Evolutionary conservation across 2,888 invertebrate genomes (phyloP).

Genomic region (Folsomia candida): DNA sequence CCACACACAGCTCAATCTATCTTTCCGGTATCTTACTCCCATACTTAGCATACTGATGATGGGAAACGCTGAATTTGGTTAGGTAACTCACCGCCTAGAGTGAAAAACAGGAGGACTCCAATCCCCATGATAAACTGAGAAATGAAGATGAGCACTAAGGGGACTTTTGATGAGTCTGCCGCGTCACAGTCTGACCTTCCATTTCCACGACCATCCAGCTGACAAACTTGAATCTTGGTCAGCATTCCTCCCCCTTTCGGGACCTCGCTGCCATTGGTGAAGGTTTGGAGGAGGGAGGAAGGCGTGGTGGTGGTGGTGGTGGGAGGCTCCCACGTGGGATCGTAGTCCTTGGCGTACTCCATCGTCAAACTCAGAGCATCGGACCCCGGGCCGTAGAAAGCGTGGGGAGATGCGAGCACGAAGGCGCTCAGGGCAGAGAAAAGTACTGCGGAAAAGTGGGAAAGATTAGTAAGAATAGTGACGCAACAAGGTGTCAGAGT

Average conservation of each 20-base stretch:
- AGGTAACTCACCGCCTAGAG: conserved; percentile 61
- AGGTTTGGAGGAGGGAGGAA: background rate
- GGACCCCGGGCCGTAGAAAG: conserved; percentile 63
- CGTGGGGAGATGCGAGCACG: conserved; percentile 63
- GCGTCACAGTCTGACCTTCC: conserved; percentile 53
- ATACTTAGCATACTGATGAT: background rate
- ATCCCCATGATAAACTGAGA: conserved; percentile 70
- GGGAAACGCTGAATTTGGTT: background rate
- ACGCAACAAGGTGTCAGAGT: too few relatives aligned
- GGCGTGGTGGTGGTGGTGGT: conserved; percentile 11
- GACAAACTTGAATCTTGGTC: conserved; percentile 29
- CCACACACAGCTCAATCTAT: conserved; percentile 48
- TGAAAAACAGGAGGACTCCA: conserved; percentile 66
- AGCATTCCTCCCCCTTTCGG: background rate
- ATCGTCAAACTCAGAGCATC: conserved; percentile 58
- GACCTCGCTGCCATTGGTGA: background rate
- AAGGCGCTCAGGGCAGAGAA: conserved; percentile 66
- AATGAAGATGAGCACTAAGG: conserved; percentile 63
- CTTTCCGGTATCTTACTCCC: background rate
- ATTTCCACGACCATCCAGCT: background rate
- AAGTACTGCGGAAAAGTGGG: conserved; percentile 63
- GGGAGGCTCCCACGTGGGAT: background rate
- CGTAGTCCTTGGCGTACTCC: conserved; percentile 57
- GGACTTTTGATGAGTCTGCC: conserved; percentile 57
- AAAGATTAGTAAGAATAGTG: too few relatives aligned